A percentile compares a stretch with the other conserved stretches of the same genome.
phyloP scores from a whole-genome alignment of 1,140 invertebrate species.

The Conus ventricosus region DNA sequence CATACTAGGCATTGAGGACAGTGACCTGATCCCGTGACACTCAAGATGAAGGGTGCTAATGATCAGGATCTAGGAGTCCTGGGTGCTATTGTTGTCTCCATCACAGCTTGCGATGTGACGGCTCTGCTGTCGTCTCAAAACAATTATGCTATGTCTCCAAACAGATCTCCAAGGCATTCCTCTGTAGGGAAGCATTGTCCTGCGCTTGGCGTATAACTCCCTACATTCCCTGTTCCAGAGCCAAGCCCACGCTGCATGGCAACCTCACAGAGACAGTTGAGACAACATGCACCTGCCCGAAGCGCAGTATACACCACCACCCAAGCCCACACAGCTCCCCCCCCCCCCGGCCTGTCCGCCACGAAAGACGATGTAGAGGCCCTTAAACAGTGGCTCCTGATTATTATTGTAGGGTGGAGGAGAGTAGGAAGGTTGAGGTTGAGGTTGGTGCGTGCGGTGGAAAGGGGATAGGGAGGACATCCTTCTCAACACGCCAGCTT shows the following conservation, averaged over 20 bases:
- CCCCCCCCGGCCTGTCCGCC: too few relatives aligned
- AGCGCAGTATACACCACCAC: constrained; percentile 32
- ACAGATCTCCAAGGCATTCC: constrained; percentile 17
- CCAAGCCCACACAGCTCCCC: constrained; percentile 42
- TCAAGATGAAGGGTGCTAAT: too few relatives aligned
- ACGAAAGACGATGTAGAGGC: too few relatives aligned
- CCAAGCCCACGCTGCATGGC: constrained; percentile 24
- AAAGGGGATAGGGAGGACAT: too few relatives aligned
- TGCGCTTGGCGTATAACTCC: constrained; percentile 13
- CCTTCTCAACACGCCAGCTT: too few relatives aligned
- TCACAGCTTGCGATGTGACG: neutral
- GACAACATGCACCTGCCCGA: constrained; percentile 2
- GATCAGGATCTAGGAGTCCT: too few relatives aligned
- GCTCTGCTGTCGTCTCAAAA: neutral
- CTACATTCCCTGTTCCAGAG: constrained; percentile 3
- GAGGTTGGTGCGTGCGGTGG: too few relatives aligned
- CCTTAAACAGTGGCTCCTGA: too few relatives aligned
- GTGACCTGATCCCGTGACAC: too few relatives aligned
- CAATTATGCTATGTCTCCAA: neutral
- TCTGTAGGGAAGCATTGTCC: constrained; percentile 14
- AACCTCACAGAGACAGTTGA: neutral
- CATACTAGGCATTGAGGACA: too few relatives aligned
- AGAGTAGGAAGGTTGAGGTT: too few relatives aligned
- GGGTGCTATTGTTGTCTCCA: neutral
- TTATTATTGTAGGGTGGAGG: too few relatives aligned